Evolutionary conservation across 1,140 invertebrate genomes (phyloP), one percentile per base, ranked within the genome.

Genomic region (Musca domestica): DNA sequence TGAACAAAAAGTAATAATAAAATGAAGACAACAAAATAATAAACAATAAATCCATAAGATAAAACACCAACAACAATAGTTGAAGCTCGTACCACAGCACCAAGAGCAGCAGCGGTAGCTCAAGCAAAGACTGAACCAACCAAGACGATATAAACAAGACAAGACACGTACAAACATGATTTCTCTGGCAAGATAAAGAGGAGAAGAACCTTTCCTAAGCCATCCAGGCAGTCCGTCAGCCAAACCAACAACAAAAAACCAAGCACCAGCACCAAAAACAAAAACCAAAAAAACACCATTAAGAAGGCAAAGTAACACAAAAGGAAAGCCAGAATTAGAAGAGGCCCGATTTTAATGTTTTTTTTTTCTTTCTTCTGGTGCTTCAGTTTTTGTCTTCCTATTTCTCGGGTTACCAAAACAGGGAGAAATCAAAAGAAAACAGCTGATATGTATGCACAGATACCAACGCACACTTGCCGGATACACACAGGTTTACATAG

Each of bases 111-210:
- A 52, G 23, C 51, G 17, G 19, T 23, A 23, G 51, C 23, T 23
- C 23, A 23, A 64, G 25, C 58, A n/a, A 41, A 63, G 48, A 47
- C 58, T 6, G 17, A 46, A 64, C 19, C 4, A 52, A 52, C 51
- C 3, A 52, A 20, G 23, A 52, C 51, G 3, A 64, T 17, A 47
- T 25, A 51, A 49, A 65, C 48, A 65, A 65, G 64, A 65, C 56
- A 61, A 61, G 27, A 61, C 56, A 61, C 56, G 56, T 61, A 61
- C 56, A 61, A 61, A 61, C 56, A 61, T 61, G 56, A 61, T 61
- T 61, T 61, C 56, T 61, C 56, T 34, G 19, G 56, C 56, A 61
- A 61, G 56, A 61, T 61, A 61, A 61, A 61, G 30, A 19, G 34
- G 27, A 34, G 19, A 27, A 61, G 27, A 41, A 61, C 56, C 56